Percentiles rank a stretch among this genome's conserved stretches.
phyloP scores from a whole-genome alignment of 2,113 vertebrate genomes.

The Ramphastos sulfuratus region DNA sequence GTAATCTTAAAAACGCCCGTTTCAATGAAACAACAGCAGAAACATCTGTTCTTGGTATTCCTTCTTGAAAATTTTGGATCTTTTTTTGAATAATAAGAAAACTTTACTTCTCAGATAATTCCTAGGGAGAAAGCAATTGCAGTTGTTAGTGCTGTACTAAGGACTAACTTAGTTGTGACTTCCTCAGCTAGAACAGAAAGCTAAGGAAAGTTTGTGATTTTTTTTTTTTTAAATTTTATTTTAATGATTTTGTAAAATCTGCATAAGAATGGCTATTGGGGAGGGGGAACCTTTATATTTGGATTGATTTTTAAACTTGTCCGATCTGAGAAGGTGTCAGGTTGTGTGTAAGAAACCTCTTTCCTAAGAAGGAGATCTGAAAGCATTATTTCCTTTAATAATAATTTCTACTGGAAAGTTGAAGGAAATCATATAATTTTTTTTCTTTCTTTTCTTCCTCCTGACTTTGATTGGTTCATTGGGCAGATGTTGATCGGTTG shows the following conservation, averaged over 20 bases:
- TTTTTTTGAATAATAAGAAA: neutral
- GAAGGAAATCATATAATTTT: too few relatives aligned
- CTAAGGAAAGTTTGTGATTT: too few relatives aligned
- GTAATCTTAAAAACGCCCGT: neutral
- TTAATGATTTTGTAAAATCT: neutral
- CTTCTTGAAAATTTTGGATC: neutral
- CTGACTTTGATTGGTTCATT: neutral
- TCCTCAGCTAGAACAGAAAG: neutral
- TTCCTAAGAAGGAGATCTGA: neutral
- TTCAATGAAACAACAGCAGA: neutral
- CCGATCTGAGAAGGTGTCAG: neutral
- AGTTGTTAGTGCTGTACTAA: neutral
- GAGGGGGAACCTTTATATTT: neutral
- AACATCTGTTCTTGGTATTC: neutral
- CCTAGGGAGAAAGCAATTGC: neutral
- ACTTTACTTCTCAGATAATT: neutral
- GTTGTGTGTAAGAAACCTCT: neutral
- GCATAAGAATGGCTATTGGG: neutral
- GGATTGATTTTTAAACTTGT: neutral
- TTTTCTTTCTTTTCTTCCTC: too few relatives aligned
- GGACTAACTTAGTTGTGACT: accelerated
- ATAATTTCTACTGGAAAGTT: too few relatives aligned
- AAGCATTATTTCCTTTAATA: neutral
- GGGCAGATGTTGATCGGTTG: too few relatives aligned
- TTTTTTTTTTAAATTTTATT: neutral